Conservation (phyloP, 2,113 vertebrate species). For the Cyphomyrus discorhynchus region DNA sequence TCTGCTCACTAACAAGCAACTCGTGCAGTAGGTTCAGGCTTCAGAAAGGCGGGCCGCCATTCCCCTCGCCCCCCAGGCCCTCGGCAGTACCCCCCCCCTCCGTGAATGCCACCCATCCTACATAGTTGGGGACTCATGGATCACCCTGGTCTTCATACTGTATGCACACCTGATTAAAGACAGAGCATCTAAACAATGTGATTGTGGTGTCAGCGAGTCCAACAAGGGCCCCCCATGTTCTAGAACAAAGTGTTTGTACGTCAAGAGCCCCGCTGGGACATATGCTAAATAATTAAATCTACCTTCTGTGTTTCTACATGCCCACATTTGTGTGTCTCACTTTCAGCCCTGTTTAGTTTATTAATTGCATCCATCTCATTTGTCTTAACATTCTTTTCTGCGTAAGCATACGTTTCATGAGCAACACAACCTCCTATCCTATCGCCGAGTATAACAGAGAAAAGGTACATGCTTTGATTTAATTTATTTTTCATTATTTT, state of each 20-base stretch:
- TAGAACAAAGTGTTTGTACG: neutral
- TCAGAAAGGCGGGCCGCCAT: neutral
- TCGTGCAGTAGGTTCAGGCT: constrained; percentile 12
- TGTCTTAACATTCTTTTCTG: neutral
- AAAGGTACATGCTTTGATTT: neutral
- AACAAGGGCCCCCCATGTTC: neutral
- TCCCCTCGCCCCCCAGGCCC: neutral
- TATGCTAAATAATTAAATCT: constrained; percentile 8
- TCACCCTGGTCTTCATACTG: neutral
- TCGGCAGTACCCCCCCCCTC: neutral
- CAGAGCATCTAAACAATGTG: neutral
- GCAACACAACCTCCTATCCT: constrained; percentile 63
- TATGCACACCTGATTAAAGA: neutral
- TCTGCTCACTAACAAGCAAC: constrained; percentile 28
- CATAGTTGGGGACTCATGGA: neutral
- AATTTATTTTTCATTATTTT: neutral
- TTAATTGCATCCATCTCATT: neutral
- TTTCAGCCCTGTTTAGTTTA: no score
- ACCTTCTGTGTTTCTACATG: neutral
- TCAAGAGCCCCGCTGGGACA: neutral
- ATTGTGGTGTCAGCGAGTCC: neutral
- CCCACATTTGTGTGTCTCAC: no score
- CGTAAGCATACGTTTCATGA: constrained; percentile 45
- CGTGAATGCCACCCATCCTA: neutral
- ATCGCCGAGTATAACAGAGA: constrained; percentile 53